phyloP scores from a whole-genome alignment of 2,113 vertebrate genomes.

The Bufo gargarizans region DNA sequence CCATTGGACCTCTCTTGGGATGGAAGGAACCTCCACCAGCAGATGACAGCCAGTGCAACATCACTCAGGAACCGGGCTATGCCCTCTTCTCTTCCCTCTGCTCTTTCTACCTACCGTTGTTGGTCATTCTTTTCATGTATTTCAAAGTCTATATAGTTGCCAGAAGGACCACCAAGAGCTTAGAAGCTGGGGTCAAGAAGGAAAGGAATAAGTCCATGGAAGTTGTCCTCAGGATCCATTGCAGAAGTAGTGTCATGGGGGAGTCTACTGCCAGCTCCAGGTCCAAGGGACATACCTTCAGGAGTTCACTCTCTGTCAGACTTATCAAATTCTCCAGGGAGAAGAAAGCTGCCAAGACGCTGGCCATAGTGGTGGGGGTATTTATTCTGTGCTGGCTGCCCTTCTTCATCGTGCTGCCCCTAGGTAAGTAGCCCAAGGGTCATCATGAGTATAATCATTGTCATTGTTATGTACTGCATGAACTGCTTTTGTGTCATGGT shows the following conservation, averaged over 20 bases:
- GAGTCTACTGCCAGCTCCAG: conserved; percentile 77
- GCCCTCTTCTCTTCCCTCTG: conserved; percentile 96
- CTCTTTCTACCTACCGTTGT: conserved; percentile 96
- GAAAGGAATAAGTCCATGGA: conserved; percentile 91
- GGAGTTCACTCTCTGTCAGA: conserved; percentile 91
- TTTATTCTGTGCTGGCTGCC: conserved; percentile 98
- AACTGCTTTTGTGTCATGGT: neutral
- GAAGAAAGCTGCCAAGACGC: conserved; percentile 96
- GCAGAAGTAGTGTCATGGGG: conserved; percentile 80
- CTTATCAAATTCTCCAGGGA: conserved; percentile 97
- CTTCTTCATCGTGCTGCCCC: conserved; percentile 94
- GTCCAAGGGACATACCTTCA: conserved; percentile 80
- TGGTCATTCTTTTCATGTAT: conserved; percentile 96
- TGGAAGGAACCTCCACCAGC: conserved; percentile 94
- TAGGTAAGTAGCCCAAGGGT: conserved; percentile 80
- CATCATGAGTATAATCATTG: neutral
- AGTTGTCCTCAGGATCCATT: conserved; percentile 94
- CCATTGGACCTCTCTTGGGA: conserved; percentile 92
- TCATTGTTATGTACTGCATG: neutral
- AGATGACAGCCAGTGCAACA: conserved; percentile 88
- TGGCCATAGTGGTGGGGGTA: conserved; percentile 96
- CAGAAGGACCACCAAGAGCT: conserved; percentile 88
- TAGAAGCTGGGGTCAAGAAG: conserved; percentile 93
- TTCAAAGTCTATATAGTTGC: conserved; percentile 95
- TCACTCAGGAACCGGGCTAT: conserved; percentile 95